Evolutionary conservation across 2,888 invertebrate species (phyloP).

Genomic region (Coelogynopora nodosa): DNA sequence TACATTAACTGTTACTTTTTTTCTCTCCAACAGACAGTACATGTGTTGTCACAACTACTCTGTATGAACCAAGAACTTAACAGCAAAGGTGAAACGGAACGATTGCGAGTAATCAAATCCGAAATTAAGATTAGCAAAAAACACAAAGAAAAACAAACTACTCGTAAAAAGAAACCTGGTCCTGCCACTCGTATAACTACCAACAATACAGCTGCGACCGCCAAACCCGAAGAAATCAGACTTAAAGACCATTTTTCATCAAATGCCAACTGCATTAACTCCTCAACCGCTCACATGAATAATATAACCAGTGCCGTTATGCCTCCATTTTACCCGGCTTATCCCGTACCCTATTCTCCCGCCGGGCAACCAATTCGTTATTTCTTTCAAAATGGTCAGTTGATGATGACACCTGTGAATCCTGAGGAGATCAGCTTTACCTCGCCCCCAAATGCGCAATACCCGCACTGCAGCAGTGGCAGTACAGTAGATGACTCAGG

Average conservation of each 20-base stretch:
- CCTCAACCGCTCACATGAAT: not conserved
- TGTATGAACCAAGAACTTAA: constrained; percentile 14
- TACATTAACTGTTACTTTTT: too few species aligned
- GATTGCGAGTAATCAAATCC: constrained; percentile 36
- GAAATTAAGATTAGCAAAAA: constrained; percentile 43
- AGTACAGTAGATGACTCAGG: not conserved
- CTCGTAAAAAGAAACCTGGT: constrained; percentile 1
- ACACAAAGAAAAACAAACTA: not conserved
- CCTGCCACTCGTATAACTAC: not conserved
- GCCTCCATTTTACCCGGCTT: not conserved
- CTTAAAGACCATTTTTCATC: not conserved
- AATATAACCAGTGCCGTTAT: not conserved
- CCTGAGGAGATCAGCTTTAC: not conserved
- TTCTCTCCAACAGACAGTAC: too few species aligned
- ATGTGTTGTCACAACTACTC: too few species aligned
- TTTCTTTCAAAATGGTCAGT: not conserved
- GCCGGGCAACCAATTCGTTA: not conserved
- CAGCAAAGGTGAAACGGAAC: constrained; percentile 25
- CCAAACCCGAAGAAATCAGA: not conserved
- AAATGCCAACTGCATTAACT: not conserved
- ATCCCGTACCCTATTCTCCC: not conserved
- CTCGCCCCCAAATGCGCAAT: not conserved
- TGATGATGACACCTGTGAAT: not conserved
- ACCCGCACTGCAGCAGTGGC: not conserved
- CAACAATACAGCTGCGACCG: not conserved